phyloP scores from a whole-genome alignment of 1,140 invertebrate genomes.

The Drosophila tropicalis region DNA sequence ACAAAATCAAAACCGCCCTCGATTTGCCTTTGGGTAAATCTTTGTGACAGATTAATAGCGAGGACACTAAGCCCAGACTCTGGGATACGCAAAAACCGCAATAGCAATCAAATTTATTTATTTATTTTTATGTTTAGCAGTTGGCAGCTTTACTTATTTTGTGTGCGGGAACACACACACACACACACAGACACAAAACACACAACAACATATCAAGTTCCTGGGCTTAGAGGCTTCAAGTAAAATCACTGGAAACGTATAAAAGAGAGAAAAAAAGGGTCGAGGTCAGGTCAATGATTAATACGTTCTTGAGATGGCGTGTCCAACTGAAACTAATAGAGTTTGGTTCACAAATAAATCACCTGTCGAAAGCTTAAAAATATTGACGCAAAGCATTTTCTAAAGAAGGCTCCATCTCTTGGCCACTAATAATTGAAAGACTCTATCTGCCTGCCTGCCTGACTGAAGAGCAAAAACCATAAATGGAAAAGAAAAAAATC shows the following conservation, averaged over 20 bases:
- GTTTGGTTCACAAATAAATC: constrained; percentile 53
- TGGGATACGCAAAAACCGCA: constrained; percentile 54
- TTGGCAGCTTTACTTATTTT: constrained; percentile 72
- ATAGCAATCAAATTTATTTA: constrained; percentile 78
- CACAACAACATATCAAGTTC: constrained; percentile 32
- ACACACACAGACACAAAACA: constrained; percentile 43
- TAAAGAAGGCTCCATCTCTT: constrained; percentile 18
- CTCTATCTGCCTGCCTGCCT: constrained; percentile 30
- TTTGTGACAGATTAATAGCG: constrained; percentile 66
- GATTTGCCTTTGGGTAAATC: constrained; percentile 61
- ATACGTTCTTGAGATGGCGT: constrained; percentile 48
- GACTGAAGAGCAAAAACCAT: constrained; percentile 48
- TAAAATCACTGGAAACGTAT: constrained; percentile 2
- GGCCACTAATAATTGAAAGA: constrained; percentile 1
- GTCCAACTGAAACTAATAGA: constrained; percentile 44
- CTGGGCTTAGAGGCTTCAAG: not conserved
- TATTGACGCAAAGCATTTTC: not conserved
- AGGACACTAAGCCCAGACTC: constrained; percentile 11
- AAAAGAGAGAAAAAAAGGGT: constrained; percentile 54
- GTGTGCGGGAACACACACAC: constrained; percentile 53
- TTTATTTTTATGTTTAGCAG: constrained; percentile 75
- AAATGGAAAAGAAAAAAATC: constrained; percentile 48
- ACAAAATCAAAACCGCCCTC: constrained; percentile 50
- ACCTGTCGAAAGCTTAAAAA: constrained; percentile 34
- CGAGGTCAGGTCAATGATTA: constrained; percentile 77